phyloP scores from a whole-genome alignment of 2,797 vertebrate species.

The Microchirus variegatus region DNA sequence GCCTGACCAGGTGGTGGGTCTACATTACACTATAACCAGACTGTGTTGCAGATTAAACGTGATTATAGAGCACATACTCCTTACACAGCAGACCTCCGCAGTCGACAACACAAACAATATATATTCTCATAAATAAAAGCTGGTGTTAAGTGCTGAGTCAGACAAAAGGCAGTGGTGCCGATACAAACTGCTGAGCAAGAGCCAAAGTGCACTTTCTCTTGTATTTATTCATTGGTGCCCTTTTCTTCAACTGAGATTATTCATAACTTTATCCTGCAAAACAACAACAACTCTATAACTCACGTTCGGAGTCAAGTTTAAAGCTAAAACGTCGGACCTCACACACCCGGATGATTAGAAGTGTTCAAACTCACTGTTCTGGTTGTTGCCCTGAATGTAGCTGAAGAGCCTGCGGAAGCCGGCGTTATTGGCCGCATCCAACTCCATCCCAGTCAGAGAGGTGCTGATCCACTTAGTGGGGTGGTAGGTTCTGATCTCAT shows the following conservation, averaged over 20 bases:
- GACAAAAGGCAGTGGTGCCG: constrained; percentile 26
- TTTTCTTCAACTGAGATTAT: background rate
- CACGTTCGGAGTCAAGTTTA: no score
- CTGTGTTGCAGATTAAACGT: constrained; percentile 32
- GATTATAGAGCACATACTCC: constrained; percentile 27
- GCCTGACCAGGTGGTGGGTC: constrained; percentile 31
- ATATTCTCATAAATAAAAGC: constrained; percentile 55
- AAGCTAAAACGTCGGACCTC: no score
- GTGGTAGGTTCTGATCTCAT: constrained; percentile 79
- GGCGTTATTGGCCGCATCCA: constrained; percentile 55
- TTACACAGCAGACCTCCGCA: constrained; percentile 22
- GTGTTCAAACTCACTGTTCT: constrained; percentile 66
- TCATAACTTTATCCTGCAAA: constrained; percentile 7
- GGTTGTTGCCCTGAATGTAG: constrained; percentile 82
- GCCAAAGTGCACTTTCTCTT: constrained; percentile 33
- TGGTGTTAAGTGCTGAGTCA: constrained; percentile 56
- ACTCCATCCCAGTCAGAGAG: constrained; percentile 62
- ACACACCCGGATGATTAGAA: no score
- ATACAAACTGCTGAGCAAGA: constrained; percentile 63
- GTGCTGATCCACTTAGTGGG: constrained; percentile 80
- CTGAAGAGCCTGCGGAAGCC: constrained; percentile 81
- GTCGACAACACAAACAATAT: constrained; percentile 46
- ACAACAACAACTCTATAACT: background rate
- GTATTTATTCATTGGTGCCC: constrained; percentile 22
- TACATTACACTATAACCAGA: background rate